A percentile compares a stretch with the other conserved stretches of the same genome.
phyloP scores from a whole-genome alignment of 2,797 vertebrate species.

The Potorous gilbertii region DNA sequence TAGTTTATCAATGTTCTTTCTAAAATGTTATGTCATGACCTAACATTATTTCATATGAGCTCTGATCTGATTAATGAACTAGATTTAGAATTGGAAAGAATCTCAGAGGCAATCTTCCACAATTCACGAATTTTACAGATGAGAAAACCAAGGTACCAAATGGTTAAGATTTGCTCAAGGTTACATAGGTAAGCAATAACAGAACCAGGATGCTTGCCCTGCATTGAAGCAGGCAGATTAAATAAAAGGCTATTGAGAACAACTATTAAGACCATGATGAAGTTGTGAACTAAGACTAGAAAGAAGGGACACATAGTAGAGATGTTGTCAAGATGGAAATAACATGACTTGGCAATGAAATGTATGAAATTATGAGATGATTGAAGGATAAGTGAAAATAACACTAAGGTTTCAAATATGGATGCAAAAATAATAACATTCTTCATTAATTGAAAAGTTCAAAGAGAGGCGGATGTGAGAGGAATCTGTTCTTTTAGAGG shows the following conservation, averaged over 20 bases:
- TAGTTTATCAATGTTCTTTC: neutral
- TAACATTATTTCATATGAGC: neutral
- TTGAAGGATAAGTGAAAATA: neutral
- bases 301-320: neutral
- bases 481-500: neutral
- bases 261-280: neutral
- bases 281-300: neutral
- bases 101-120: neutral
- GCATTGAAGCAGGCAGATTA: no score
- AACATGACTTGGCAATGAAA: neutral
- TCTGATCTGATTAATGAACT: neutral
- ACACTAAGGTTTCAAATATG: neutral
- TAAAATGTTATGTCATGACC: no score
- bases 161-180: neutral
- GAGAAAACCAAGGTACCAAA: neutral
- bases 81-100: neutral
- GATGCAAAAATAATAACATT: neutral
- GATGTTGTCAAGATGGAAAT: neutral
- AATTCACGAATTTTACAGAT: neutral
- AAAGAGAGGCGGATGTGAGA: neutral
- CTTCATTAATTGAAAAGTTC: neutral
- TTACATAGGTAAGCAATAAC: neutral
- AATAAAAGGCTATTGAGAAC: no score
- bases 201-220: neutral
- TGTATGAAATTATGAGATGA: neutral